A percentile compares a stretch with the other conserved stretches of the same genome.
Evolutionary conservation across 2,797 vertebrate species (phyloP).

Genomic region (Trachurus trachurus): DNA sequence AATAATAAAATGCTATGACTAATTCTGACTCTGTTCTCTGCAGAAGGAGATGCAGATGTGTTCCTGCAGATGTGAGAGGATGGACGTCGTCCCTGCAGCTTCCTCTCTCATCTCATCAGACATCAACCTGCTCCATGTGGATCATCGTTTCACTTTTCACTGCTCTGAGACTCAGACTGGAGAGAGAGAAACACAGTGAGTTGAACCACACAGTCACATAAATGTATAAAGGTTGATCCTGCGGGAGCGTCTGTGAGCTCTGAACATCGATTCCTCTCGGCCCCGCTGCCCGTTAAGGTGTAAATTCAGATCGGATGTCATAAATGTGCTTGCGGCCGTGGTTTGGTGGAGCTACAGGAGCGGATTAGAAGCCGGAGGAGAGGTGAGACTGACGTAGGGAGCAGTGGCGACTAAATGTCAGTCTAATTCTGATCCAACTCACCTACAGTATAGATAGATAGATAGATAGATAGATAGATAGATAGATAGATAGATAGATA

Average conservation of each 20-base stretch:
- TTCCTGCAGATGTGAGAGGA: no score
- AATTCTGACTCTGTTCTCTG: no score
- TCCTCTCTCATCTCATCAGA: no score
- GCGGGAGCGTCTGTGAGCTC: neutral
- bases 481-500: no score
- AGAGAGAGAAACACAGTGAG: no score
- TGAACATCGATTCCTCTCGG: slow-evolving; percentile 31
- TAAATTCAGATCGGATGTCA: slow-evolving; percentile 72
- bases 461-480: no score
- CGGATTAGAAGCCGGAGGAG: slow-evolving; percentile 51
- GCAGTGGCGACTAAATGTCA: slow-evolving; percentile 80
- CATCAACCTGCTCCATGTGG: no score
- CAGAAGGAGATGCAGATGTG: no score
- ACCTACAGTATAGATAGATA: neutral
- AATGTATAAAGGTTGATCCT: slow-evolving; percentile 45
- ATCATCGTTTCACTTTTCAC: no score
- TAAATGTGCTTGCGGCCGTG: slow-evolving; percentile 73
- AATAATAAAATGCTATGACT: no score
- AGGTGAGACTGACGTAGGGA: slow-evolving; percentile 73
- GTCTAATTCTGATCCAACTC: slow-evolving; percentile 67
- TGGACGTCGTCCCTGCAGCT: no score
- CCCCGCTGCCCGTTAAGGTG: slow-evolving; percentile 50
- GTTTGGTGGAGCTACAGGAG: slow-evolving; percentile 42
- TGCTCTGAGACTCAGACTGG: no score
- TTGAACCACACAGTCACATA: slow-evolving; percentile 27